Evolutionary conservation across 2,888 invertebrate species (phyloP).

Genomic region (Epistrophe grossulariae): DNA sequence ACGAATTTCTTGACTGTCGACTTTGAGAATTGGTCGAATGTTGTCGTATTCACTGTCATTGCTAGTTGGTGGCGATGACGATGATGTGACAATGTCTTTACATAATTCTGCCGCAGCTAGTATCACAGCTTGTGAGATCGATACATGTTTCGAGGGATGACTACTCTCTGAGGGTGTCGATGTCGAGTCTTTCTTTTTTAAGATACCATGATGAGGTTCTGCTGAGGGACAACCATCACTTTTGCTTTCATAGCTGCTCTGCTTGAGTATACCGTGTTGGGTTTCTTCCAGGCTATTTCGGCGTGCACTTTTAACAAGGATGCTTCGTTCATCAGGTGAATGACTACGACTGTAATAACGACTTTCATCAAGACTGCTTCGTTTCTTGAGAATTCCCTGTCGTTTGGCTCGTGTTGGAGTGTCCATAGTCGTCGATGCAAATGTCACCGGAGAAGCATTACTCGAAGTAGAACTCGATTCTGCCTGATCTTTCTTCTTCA

Average conservation of each 20-base stretch:
- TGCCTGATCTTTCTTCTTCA: slow-evolving; percentile 87
- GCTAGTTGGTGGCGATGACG: slow-evolving; percentile 78
- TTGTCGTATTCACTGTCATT: slow-evolving; percentile 85
- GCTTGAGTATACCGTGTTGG: slow-evolving; percentile 90
- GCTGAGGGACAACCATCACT: slow-evolving; percentile 87
- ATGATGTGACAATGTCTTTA: slow-evolving; percentile 82
- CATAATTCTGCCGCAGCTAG: slow-evolving; percentile 84
- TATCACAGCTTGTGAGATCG: slow-evolving; percentile 83
- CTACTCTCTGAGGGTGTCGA: slow-evolving; percentile 83
- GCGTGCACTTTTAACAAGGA: slow-evolving; percentile 82
- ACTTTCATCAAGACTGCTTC: slow-evolving; percentile 91
- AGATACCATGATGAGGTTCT: slow-evolving; percentile 88
- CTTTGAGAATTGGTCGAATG: slow-evolving; percentile 92
- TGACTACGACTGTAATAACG: slow-evolving; percentile 84
- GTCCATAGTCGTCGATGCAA: slow-evolving; percentile 90
- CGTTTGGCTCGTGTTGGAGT: slow-evolving; percentile 86
- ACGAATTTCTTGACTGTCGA: slow-evolving; percentile 87
- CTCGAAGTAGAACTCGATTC: slow-evolving; percentile 84
- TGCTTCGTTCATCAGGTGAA: slow-evolving; percentile 83
- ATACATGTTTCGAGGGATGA: slow-evolving; percentile 82
- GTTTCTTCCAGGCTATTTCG: slow-evolving; percentile 83
- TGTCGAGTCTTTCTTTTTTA: slow-evolving; percentile 86
- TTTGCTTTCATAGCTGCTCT: slow-evolving; percentile 89
- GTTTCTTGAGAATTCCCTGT: slow-evolving; percentile 93
- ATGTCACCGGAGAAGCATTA: slow-evolving; percentile 90